These are phyloP conservation scores for Eudyptes chrysolophus DNA, from an alignment of 2,113 vertebrate genomes.

Conservation along the genomic window DNA sequence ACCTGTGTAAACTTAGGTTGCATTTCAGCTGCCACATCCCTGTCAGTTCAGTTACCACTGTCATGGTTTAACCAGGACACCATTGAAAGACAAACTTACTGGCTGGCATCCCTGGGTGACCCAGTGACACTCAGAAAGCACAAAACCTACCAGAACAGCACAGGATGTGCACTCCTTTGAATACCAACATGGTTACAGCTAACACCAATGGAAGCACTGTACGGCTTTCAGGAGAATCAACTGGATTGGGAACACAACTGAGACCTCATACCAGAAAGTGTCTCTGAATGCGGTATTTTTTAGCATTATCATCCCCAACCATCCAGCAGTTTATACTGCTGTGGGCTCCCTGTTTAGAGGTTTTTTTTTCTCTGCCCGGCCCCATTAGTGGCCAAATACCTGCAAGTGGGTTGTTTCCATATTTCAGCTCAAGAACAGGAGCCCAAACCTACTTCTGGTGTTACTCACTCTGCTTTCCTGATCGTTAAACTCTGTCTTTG, in stretches of 20 bases:
- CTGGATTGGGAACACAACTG: fast-evolving
- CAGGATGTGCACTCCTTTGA: fast-evolving
- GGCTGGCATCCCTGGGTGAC: background rate
- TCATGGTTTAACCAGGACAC: too few species aligned
- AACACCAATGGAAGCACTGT: fast-evolving
- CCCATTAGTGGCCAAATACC: background rate
- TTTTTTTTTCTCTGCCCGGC: fast-evolving
- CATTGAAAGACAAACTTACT: too few species aligned
- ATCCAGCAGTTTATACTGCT: background rate
- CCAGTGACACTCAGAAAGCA: background rate
- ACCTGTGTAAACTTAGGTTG: background rate
- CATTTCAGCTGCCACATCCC: background rate
- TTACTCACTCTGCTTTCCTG: background rate
- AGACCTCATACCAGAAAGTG: background rate
- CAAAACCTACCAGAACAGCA: background rate
- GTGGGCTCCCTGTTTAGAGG: fast-evolving
- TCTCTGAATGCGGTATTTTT: too few species aligned
- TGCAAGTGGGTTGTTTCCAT: background rate
- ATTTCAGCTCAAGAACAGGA: background rate
- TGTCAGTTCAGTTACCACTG: fast-evolving
- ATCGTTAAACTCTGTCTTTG: background rate
- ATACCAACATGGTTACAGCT: background rate
- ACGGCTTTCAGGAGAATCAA: background rate
- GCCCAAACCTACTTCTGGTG: background rate
- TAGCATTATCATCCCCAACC: background rate